Percentiles rank a stretch among this genome's conserved stretches.
phyloP scores from a whole-genome alignment of 2,113 vertebrate species.

The Hippocampus zosterae region DNA sequence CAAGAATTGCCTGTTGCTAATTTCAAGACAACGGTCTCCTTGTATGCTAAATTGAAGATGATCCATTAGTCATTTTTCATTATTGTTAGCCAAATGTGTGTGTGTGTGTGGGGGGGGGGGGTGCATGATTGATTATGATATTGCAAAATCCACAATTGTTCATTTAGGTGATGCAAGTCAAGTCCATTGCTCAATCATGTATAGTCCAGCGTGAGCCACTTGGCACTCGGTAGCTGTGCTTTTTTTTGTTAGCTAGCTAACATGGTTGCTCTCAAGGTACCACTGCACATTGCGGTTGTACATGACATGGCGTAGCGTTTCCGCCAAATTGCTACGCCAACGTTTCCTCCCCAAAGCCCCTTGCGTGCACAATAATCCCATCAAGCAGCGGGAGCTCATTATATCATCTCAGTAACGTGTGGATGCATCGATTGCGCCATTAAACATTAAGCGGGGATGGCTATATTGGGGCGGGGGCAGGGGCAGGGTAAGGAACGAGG shows the following conservation, averaged over 20 bases:
- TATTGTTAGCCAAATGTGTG: neutral
- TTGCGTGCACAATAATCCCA: constrained; percentile 25
- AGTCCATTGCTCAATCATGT: too few species aligned
- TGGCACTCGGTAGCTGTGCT: too few species aligned
- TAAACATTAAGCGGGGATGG: constrained; percentile 74
- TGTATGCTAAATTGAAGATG: neutral
- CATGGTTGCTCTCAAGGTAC: too few species aligned
- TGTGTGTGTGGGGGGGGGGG: neutral
- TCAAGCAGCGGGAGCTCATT: constrained; percentile 53
- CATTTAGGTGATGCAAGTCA: too few species aligned
- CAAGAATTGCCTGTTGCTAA: constrained; percentile 43
- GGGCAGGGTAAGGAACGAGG: constrained; percentile 54
- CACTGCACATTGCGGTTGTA: too few species aligned
- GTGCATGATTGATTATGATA: too few species aligned
- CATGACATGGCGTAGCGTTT: neutral
- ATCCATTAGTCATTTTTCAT: neutral
- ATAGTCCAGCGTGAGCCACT: too few species aligned
- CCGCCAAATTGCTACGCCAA: neutral
- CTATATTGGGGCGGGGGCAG: constrained; percentile 63
- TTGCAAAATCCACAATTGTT: too few species aligned
- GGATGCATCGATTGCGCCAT: constrained; percentile 65
- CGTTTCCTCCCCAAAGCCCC: neutral
- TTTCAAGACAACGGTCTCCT: constrained; percentile 20
- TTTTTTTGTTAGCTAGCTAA: too few species aligned
- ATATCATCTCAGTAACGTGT: constrained; percentile 68